Conservation (phyloP, 37 sponge, comb jelly and placozoan genomes). For the Spongilla lacustris region DNA sequence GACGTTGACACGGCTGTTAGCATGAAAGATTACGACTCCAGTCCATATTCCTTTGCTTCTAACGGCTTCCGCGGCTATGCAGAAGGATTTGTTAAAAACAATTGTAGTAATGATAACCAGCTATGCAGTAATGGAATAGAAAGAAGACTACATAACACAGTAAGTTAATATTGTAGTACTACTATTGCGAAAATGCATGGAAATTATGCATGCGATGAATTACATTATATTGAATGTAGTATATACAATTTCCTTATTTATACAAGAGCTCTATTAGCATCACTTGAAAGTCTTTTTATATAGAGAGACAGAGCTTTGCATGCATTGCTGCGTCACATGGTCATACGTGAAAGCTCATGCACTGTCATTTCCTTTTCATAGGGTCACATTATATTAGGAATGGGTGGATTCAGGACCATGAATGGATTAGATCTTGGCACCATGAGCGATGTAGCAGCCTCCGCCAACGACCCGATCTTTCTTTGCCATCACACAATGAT, state of each 20-base stretch:
- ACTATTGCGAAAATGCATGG: too few species aligned
- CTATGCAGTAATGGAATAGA: neutral
- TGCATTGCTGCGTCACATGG: too few species aligned
- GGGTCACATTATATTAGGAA: conserved; percentile 42
- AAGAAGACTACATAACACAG: neutral
- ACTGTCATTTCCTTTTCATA: neutral
- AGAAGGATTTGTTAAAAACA: neutral
- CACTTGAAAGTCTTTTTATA: too few species aligned
- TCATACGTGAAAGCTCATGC: neutral
- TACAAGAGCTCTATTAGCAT: too few species aligned
- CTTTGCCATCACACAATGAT: conserved; percentile 68
- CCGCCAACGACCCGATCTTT: conserved; percentile 77
- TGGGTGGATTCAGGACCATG: conserved; percentile 15
- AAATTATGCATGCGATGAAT: too few species aligned
- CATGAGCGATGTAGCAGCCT: conserved; percentile 47
- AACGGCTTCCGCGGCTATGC: neutral
- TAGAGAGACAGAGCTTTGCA: too few species aligned
- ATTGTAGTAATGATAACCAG: neutral
- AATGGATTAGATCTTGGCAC: conserved; percentile 15
- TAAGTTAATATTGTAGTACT: neutral
- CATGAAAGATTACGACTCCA: neutral
- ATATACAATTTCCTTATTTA: too few species aligned
- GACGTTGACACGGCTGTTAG: neutral
- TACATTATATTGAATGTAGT: too few species aligned
- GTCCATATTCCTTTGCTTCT: neutral